Base-by-base conservation (phyloP, 2,113 vertebrate species). In the Eulemur macaco region DNA sequence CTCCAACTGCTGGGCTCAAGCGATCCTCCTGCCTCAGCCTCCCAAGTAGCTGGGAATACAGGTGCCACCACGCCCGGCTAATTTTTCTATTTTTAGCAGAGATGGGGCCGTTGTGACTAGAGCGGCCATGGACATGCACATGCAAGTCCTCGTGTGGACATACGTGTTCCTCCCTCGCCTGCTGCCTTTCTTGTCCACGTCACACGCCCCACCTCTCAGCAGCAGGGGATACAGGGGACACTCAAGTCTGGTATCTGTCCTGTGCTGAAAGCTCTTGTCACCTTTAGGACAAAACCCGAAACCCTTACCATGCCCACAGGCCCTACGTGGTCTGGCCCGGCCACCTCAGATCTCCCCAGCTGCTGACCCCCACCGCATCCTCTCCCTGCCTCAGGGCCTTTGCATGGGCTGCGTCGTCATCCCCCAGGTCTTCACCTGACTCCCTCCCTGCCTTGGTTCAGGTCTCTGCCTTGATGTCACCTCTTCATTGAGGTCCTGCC, bases 61-160 rank as follows among this genome's bases (percentile, higher is more conserved):
- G 54, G 54, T 56, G 54, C 54, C 54, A 20, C 18, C 5, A 56
- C 20, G 18, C 54, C 47, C 5, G 5, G 54, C 18, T 20, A 56
- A 20, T 18, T 56, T 56, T 56, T 21, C 18, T 56, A 56, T 56
- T 56, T 56, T 42, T 42, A 20, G 20, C 37, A 27, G 69, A 42
- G 69, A 25, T 3, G 11, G 39, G 23, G 23, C 25, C 14, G 13
- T 45, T 74, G 39, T 17, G 25, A 29, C 15, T 29, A 2, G 21
- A 1, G 7, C 71, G 3, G 3, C 71, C 14, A 8, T 1, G 25
- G 6, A 74, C 13, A 4, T 8, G 23, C 0, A 21, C 39, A 23
- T 45, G 11, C 69, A 71, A 3, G 34, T 68, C 34, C 9, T 71
- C 4, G 66, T 69, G 66, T 69, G 18, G 66, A 71, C 68, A 39